phyloP scores from a whole-genome alignment of 1,140 invertebrate genomes.

The Andrena cerasifolii region DNA sequence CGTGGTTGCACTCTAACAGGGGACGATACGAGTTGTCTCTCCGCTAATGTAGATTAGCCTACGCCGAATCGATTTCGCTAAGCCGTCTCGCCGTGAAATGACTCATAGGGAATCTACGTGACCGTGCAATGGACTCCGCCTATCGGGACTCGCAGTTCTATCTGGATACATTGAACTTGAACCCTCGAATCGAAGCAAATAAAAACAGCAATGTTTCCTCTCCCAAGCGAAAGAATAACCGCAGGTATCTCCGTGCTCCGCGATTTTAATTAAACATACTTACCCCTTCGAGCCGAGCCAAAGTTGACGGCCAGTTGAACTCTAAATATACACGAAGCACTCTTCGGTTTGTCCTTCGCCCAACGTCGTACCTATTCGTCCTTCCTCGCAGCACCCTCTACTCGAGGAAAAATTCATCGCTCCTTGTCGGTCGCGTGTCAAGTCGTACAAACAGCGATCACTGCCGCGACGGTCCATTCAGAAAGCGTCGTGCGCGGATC shows the following conservation, averaged over 20 bases:
- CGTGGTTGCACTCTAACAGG: constrained; percentile 5
- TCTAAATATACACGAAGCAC: constrained; percentile 16
- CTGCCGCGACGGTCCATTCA: constrained; percentile 16
- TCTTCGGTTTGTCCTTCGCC: not conserved
- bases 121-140: not conserved
- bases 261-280: not conserved
- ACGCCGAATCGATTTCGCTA: constrained; percentile 41
- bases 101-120: constrained; percentile 43
- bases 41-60: constrained; percentile 30
- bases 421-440: not conserved
- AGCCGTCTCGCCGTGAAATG: constrained; percentile 16
- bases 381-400: not conserved
- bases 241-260: not conserved
- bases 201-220: too few species aligned
- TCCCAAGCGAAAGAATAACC: too few species aligned
- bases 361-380: not conserved
- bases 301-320: not conserved
- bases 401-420: constrained; percentile 37
- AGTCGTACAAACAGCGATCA: not conserved
- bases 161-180: too few species aligned
- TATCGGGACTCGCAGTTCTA: not conserved
- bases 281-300: not conserved
- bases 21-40: constrained; percentile 6
- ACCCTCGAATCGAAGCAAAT: too few species aligned
- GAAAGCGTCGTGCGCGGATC: not conserved